Evolutionary conservation across 2,113 vertebrate species (phyloP), one percentile per base, ranked within the genome.

Genomic region (Ophiodon elongatus): DNA sequence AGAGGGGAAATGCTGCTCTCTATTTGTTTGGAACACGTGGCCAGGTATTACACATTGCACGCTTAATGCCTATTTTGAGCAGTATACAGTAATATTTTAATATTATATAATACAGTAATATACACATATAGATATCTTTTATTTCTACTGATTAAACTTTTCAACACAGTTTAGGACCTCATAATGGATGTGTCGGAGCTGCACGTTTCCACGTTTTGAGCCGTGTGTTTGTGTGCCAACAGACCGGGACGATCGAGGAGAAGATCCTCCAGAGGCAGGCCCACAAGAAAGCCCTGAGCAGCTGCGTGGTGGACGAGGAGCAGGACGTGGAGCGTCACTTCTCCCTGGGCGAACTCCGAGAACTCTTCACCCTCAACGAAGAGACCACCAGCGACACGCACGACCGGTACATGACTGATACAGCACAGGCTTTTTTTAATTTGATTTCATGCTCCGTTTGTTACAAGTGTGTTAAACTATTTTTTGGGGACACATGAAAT

Each of bases 181-280:
- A 3, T 27, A 21, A 47, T 23, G 11, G 11, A 39, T 68, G 13
- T 27, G 29, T 68, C n/a, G 17, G n/a, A 4, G 21, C 31, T 39
- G 47, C 63, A 45, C n/a, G 33, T 64, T 23, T 70, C 54, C 17
- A 0, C 1, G 3, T 62, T 29, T 14, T 73, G 52, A 45, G 37
- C 0, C 2, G 10, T 50, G 37, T 67, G 9, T 87, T 17, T 90
- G 14, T 89, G 45, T 79, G 21, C 45, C 6, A 57, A 11, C 70
- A 99, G 98, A 97, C 98, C 0, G 98, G 98, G 60, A 99, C 98
- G 2, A 99, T 99, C 9, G 98, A 99, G 90, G 98, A 99, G 95
- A 99, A 99, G 94, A 99, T 99, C 88, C 96, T 99, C 76, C 98
- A 99, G 86, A 96, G 98, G 27, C 98, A 99, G 91, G 97, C 98